These are phyloP conservation scores for Parapristionchus giblindavisi DNA, from an alignment of 2,888 invertebrate species.

Conservation along the genomic window DNA sequence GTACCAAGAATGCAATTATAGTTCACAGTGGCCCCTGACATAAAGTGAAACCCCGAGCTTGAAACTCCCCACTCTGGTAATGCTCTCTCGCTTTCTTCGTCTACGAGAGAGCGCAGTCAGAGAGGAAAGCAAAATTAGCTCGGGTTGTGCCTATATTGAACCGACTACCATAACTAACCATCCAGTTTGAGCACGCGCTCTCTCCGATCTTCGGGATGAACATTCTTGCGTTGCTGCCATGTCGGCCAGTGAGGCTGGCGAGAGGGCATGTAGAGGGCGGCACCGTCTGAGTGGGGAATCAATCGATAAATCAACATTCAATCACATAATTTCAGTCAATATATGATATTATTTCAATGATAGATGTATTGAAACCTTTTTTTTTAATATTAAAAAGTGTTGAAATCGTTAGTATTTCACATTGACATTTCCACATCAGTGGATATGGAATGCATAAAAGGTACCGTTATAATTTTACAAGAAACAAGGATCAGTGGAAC, in stretches of 20 bases:
- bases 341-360: background rate
- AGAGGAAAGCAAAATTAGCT: too few species aligned
- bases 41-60: too few species aligned
- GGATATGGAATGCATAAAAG: background rate
- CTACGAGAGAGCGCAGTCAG: too few species aligned
- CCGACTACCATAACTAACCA: background rate
- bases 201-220: slow-evolving; percentile 23
- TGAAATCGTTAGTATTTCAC: background rate
- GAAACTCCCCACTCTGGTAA: too few species aligned
- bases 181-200: slow-evolving; percentile 6
- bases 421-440: slow-evolving; percentile 22
- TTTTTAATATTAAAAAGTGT: background rate
- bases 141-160: too few species aligned
- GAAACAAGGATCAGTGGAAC: too few species aligned
- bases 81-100: too few species aligned
- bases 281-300: background rate
- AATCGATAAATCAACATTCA: background rate
- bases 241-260: slow-evolving; percentile 33
- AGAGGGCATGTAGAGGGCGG: slow-evolving; percentile 29
- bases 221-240: slow-evolving; percentile 27
- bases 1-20: too few species aligned
- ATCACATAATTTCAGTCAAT: background rate
- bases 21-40: too few species aligned
- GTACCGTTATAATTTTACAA: background rate
- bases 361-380: background rate